These are phyloP conservation scores for Cettia cetti DNA, from an alignment of 2,113 vertebrate species.

Conservation along the genomic window DNA sequence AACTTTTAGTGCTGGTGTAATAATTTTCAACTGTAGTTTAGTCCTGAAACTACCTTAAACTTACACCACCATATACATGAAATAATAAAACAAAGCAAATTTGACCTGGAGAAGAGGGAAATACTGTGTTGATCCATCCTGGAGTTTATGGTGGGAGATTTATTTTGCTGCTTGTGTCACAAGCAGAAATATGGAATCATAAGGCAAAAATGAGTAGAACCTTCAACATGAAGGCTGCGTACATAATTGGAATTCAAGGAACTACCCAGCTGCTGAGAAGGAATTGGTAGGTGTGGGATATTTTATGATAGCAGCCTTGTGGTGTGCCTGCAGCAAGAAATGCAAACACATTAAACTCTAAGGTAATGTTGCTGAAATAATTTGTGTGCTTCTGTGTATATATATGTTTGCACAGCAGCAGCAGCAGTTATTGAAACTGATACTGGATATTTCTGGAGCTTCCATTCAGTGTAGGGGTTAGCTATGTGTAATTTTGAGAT, in stretches of 20 bases:
- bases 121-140: background rate
- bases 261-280: background rate
- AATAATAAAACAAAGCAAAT: background rate
- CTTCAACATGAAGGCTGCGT: background rate
- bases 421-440: background rate
- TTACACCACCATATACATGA: background rate
- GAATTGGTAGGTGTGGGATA: background rate
- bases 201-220: background rate
- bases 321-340: background rate
- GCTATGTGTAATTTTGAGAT: background rate
- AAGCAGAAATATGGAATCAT: background rate
- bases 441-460: background rate
- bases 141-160: background rate
- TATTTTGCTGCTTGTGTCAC: background rate
- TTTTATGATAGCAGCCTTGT: background rate
- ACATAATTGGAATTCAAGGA: background rate
- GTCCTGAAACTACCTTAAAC: background rate
- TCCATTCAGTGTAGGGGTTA: background rate
- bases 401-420: background rate
- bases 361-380: conserved; percentile 28
- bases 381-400: background rate
- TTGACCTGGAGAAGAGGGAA: background rate
- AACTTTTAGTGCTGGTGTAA: background rate
- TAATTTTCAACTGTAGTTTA: background rate
- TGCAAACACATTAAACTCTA: background rate